Conservation (phyloP, 2,797 vertebrate species). For the Leptatherina wallacei region DNA sequence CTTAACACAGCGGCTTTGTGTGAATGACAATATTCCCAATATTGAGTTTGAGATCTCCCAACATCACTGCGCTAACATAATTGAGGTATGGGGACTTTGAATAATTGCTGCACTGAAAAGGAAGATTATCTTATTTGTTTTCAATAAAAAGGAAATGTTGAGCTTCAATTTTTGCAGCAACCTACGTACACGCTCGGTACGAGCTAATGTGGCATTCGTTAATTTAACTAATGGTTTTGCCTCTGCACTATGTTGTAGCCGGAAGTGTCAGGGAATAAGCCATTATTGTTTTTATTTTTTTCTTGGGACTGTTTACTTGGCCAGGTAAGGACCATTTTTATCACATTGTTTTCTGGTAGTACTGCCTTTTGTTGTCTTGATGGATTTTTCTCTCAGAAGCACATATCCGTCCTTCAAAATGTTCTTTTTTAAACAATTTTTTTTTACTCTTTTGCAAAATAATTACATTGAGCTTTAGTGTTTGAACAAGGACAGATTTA, state of each 20-base stretch:
- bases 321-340: slow-evolving; percentile 1
- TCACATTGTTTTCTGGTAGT: slow-evolving; percentile 27
- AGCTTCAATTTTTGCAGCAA: slow-evolving; percentile 41
- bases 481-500: slow-evolving; percentile 41
- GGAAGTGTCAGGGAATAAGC: slow-evolving; percentile 24
- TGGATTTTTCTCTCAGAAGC: slow-evolving; percentile 24
- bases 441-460: slow-evolving; percentile 3
- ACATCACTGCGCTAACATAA: slow-evolving; percentile 17
- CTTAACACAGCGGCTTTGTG: slow-evolving; percentile 18
- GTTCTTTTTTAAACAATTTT: neutral
- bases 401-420: slow-evolving; percentile 3
- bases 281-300: slow-evolving; percentile 30
- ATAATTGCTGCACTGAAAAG: slow-evolving; percentile 28
- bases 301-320: slow-evolving; percentile 18
- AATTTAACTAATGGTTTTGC: slow-evolving; percentile 25
- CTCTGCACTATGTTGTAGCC: slow-evolving; percentile 30
- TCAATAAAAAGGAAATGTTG: slow-evolving; percentile 40
- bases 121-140: slow-evolving; percentile 29
- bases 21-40: slow-evolving; percentile 11
- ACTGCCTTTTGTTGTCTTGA: slow-evolving; percentile 41
- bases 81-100: slow-evolving; percentile 32
- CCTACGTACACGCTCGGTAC: slow-evolving; percentile 29
- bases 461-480: slow-evolving; percentile 16
- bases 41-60: slow-evolving; percentile 18
- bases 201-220: slow-evolving; percentile 19